phyloP scores from a whole-genome alignment of 2,113 vertebrate species.

The Suncus etruscus region DNA sequence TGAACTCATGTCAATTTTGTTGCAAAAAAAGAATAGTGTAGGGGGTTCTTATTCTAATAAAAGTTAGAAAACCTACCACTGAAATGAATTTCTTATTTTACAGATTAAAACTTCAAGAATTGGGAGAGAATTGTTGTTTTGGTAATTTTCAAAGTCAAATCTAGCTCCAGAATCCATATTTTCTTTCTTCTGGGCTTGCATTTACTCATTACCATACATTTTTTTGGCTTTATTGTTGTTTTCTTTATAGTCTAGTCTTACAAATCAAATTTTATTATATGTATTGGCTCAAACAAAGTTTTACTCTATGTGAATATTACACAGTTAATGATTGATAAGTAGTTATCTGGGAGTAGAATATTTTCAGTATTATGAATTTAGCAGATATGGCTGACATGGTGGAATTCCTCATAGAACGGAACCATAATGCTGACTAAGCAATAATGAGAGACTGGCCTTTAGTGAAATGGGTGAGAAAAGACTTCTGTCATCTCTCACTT shows the following conservation, averaged over 20 bases:
- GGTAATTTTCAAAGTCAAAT: neutral
- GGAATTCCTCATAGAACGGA: neutral
- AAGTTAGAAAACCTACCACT: conserved; percentile 34
- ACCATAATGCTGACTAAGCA: neutral
- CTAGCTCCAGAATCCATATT: neutral
- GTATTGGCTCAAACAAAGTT: conserved; percentile 13
- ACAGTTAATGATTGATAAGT: neutral
- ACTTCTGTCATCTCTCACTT: neutral
- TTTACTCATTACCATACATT: neutral
- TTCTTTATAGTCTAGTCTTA: neutral
- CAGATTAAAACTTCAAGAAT: neutral
- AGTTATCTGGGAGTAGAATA: conserved; percentile 10
- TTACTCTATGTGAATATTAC: conserved; percentile 6
- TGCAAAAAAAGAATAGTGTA: neutral
- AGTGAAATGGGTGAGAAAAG: conserved; percentile 20
- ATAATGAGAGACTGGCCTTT: neutral
- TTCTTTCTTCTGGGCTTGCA: neutral
- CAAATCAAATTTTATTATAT: conserved; percentile 28
- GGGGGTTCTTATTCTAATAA: neutral
- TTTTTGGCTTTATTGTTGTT: neutral
- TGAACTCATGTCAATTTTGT: conserved; percentile 26
- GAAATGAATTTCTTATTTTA: conserved; percentile 32
- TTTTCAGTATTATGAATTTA: conserved; percentile 39
- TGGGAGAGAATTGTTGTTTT: neutral
- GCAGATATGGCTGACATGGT: neutral